Percentiles rank a stretch among this genome's conserved stretches.
These are phyloP conservation scores for Tinea trinotella DNA, from an alignment of 2,888 invertebrate species.

Conservation along the genomic window DNA sequence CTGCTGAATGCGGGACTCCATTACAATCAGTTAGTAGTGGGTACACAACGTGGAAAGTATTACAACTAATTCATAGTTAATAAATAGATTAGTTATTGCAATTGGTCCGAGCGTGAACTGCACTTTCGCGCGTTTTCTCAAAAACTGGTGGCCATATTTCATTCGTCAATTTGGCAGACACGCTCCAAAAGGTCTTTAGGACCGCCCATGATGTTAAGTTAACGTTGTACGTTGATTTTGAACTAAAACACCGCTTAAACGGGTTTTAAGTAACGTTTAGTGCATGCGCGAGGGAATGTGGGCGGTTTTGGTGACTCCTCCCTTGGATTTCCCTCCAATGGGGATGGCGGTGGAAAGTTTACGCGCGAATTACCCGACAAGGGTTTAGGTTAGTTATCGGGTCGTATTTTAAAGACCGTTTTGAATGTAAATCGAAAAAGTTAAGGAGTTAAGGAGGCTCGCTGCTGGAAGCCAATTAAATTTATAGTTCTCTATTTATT, in stretches of 20 bases:
- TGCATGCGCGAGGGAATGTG: constrained; percentile 49
- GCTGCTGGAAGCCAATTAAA: constrained; percentile 63
- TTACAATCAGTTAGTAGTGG: no score
- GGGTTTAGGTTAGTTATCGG: constrained; percentile 61
- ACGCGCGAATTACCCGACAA: constrained; percentile 49
- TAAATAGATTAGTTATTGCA: background rate
- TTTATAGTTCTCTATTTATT: constrained; percentile 46
- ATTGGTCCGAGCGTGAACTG: constrained; percentile 25
- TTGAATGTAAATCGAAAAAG: constrained; percentile 72
- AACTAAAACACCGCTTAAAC: constrained; percentile 71
- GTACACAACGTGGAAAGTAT: no score
- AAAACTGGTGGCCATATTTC: constrained; percentile 54
- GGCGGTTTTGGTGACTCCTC: constrained; percentile 48
- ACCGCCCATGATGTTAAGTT: constrained; percentile 45
- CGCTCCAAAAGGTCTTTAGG: constrained; percentile 62
- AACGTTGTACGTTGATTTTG: constrained; percentile 65
- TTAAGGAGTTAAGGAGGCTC: constrained; percentile 64
- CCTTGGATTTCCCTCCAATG: constrained; percentile 40
- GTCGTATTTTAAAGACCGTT: constrained; percentile 67
- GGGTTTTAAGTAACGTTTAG: constrained; percentile 64
- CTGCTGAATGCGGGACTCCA: constrained; percentile 63
- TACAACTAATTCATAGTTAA: background rate
- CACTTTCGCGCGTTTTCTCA: constrained; percentile 56
- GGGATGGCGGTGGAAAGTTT: constrained; percentile 34
- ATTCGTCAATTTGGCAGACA: constrained; percentile 51